These are phyloP conservation scores for Cyprinodon diabolis DNA, from an alignment of 2,797 vertebrate species.

Conservation along the genomic window DNA sequence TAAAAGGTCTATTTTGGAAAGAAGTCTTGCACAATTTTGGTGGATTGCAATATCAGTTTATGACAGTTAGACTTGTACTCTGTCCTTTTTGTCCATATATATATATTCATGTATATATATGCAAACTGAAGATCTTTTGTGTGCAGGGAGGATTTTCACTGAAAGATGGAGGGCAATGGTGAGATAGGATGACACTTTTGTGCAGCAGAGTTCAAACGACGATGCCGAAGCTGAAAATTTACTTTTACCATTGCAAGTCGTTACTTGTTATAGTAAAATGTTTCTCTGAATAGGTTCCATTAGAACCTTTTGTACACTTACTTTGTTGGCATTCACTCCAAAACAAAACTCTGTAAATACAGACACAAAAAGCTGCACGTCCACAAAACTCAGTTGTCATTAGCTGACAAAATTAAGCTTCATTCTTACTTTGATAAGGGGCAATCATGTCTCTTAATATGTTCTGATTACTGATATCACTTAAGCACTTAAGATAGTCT, in stretches of 20 bases:
- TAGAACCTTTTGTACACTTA: constrained; percentile 4
- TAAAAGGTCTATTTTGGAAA: neutral
- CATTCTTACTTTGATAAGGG: neutral
- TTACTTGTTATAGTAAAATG: neutral
- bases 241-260: neutral
- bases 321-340: neutral
- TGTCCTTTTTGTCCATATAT: neutral
- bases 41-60: neutral
- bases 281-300: constrained; percentile 3
- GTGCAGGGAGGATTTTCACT: constrained; percentile 6
- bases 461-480: neutral
- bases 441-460: neutral
- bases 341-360: neutral
- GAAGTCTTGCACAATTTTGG: neutral
- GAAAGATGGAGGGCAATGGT: neutral
- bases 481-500: neutral
- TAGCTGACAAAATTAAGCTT: neutral
- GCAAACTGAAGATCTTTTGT: constrained; percentile 2
- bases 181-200: constrained; percentile 26
- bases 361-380: neutral
- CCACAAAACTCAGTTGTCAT: neutral
- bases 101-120: no score
- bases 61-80: neutral
- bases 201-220: constrained; percentile 26
- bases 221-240: constrained; percentile 23